Base-by-base conservation (phyloP, 2,797 vertebrate genomes). In the Paramormyrops hopkinsi region DNA sequence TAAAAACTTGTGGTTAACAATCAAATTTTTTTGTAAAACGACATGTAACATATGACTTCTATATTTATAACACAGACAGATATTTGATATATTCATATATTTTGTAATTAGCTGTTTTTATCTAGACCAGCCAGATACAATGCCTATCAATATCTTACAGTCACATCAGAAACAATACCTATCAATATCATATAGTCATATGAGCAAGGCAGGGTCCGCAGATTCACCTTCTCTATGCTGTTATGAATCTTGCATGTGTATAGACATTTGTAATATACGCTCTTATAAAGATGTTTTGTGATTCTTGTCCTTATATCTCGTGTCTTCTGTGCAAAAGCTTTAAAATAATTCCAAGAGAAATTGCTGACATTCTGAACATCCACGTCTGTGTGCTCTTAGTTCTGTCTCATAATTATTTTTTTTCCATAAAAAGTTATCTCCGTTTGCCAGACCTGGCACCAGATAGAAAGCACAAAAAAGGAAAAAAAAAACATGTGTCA, bases 81-180 rank as follows among this genome's bases (percentile, higher is more conserved):
- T 95, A 92, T 93, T 95, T 95, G 95, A 96, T 97, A 97, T 96
- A 96, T 94, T 96, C 95, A 96, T 96, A 97, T 96, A 96, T 95
- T 95, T 95, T 94, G 91, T 93, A 69, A 88, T 90, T 69, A 25
- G 83, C 90, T 90, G 89, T 89, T 69, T 85, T 95, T 95, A 98
- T 98, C 98, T 97, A 99, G 97, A 96, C 97, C 98, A 98, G 98
- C 98, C 97, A 98, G 98, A 98, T 98, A 97, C 96, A 96, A 97
- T 96, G 96, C 96, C 92, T 95, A 96, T 96, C 96, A 95, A 94
- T 94, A 94, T 91, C 91, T 88, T 95, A 96, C 94, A 97, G 95
- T 95, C 93, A 95, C 95, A 94, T 95, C 95, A 97, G 96, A 97
- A 97, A 97, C 95, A 96, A 96, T 96, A 97, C 95, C 94, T 95